Percentiles rank a stretch among this genome's conserved stretches.
phyloP scores from a whole-genome alignment of 2,113 vertebrate genomes.

The Polypterus senegalus region DNA sequence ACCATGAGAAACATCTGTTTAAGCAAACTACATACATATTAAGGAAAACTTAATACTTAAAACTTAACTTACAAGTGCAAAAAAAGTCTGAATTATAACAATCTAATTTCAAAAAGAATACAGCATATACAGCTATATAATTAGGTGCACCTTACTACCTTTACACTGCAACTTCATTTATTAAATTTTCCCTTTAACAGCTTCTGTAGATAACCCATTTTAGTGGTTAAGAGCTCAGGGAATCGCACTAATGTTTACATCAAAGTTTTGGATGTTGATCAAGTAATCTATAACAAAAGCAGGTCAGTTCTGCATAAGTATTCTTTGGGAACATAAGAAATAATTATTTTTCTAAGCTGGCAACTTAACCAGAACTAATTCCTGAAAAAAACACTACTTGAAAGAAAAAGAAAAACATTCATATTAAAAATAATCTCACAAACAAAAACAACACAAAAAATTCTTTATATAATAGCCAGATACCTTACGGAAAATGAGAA shows the following conservation, averaged over 20 bases:
- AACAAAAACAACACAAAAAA: too few species aligned
- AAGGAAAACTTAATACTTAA: too few species aligned
- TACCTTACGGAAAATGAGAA: constrained; percentile 39
- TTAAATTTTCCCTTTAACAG: constrained; percentile 4
- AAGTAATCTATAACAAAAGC: constrained; percentile 36
- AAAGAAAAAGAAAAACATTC: constrained; percentile 11
- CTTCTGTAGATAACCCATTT: constrained; percentile 5
- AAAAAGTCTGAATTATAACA: constrained; percentile 1
- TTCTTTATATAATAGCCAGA: constrained; percentile 19
- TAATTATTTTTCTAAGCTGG: constrained; percentile 25
- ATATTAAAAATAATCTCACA: too few species aligned
- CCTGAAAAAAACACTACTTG: neutral
- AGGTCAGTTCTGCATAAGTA: constrained; percentile 35
- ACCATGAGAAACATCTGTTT: too few species aligned
- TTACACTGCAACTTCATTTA: constrained; percentile 14
- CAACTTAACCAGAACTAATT: constrained; percentile 8
- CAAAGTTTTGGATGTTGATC: constrained; percentile 31
- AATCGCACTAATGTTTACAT: constrained; percentile 35
- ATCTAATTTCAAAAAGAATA: constrained; percentile 38
- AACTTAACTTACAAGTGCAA: too few species aligned
- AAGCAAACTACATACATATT: too few species aligned
- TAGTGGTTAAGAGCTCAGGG: constrained; percentile 24
- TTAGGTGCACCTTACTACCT: constrained; percentile 5
- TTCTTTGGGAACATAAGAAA: constrained; percentile 25
- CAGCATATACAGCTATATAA: constrained; percentile 40